Evolutionary conservation across 1,140 invertebrate species (phyloP).

Genomic region (Papilio aristodemus): DNA sequence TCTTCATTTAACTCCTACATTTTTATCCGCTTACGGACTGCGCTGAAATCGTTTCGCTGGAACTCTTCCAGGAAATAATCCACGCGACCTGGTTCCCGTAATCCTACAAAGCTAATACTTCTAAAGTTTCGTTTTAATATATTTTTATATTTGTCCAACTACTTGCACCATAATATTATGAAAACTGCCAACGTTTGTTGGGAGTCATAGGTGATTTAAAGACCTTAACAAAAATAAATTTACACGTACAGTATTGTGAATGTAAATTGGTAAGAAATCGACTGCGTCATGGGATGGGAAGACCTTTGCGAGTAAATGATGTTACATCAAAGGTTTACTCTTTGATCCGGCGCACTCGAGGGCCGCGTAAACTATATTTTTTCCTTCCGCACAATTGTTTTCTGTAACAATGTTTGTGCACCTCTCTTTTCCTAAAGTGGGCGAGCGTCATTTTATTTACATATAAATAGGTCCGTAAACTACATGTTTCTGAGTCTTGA

Average conservation of each 20-base stretch:
- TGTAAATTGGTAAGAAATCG: neutral
- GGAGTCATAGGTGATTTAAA: too few species aligned
- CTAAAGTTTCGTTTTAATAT: neutral
- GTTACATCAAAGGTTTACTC: conserved; percentile 1
- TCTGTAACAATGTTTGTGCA: conserved; percentile 22
- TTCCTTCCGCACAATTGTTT: conserved; percentile 26
- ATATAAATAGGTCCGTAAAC: conserved; percentile 24
- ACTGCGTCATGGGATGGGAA: neutral
- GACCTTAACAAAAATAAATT: neutral
- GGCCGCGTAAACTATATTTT: conserved; percentile 28
- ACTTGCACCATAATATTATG: too few species aligned
- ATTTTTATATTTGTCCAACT: too few species aligned
- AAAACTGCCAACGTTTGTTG: too few species aligned
- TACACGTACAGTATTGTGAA: neutral
- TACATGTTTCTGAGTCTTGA: conserved; percentile 22
- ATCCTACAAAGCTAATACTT: conserved; percentile 17
- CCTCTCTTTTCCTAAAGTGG: neutral
- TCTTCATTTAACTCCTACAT: neutral
- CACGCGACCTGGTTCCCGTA: conserved; percentile 18
- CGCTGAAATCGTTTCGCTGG: neutral
- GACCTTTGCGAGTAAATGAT: conserved; percentile 11
- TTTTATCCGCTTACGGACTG: conserved; percentile 1
- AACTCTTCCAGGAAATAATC: conserved; percentile 10
- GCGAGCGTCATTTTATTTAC: conserved; percentile 18
- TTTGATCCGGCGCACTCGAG: conserved; percentile 9